Percentiles rank a stretch among this genome's conserved stretches.
phyloP scores from a whole-genome alignment of 2,888 invertebrate genomes.

The Terebella lapidaria region DNA sequence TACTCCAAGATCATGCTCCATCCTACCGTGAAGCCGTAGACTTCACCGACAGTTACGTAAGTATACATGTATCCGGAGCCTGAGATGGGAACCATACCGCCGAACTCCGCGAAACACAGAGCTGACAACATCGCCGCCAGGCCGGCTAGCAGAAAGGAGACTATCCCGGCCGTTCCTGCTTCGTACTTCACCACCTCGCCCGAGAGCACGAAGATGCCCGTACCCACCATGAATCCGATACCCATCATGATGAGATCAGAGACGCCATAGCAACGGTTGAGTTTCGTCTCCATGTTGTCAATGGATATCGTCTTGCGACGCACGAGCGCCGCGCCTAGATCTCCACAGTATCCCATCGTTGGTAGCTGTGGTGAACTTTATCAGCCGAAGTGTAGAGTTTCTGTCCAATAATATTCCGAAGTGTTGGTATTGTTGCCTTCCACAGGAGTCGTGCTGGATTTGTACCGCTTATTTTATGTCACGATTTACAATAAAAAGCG shows the following conservation, averaged over 20 bases:
- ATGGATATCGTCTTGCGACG: conserved; percentile 12
- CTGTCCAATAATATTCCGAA: no score
- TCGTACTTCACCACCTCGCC: conserved; percentile 73
- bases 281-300: conserved; percentile 27
- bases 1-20: neutral
- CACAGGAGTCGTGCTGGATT: no score
- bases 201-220: conserved; percentile 92
- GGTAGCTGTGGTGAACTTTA: no score
- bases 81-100: neutral
- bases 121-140: conserved; percentile 41
- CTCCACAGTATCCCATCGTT: no score
- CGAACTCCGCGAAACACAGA: conserved; percentile 4
- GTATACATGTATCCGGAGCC: neutral
- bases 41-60: neutral
- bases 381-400: no score
- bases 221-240: conserved; percentile 94
- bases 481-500: no score
- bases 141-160: conserved; percentile 67
- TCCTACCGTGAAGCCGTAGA: neutral
- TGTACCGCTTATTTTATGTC: no score
- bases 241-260: conserved; percentile 76
- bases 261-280: conserved; percentile 68
- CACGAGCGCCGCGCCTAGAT: conserved; percentile 1
- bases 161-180: conserved; percentile 46
- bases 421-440: no score